Conservation (phyloP, 2,113 vertebrate genomes). For the Austrofundulus limnaeus region DNA sequence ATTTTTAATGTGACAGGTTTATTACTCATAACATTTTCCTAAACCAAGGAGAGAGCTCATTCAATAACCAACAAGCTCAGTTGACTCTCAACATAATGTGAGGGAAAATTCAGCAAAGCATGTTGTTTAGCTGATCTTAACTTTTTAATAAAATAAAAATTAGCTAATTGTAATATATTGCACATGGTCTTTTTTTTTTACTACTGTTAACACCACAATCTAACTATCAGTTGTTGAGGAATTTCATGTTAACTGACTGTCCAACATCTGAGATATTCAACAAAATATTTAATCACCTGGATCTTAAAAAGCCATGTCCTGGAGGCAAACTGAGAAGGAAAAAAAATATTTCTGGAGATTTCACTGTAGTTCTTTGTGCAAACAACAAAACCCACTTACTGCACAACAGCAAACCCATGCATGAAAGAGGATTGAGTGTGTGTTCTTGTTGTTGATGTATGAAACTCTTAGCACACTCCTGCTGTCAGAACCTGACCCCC, state of each 20-base stretch:
- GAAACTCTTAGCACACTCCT: neutral
- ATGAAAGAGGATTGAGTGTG: constrained; percentile 6
- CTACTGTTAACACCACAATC: neutral
- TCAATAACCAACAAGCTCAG: neutral
- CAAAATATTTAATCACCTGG: constrained; percentile 6
- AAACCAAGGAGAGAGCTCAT: neutral
- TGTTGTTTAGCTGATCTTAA: neutral
- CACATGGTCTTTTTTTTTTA: neutral
- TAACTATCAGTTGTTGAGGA: neutral
- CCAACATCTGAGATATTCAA: neutral
- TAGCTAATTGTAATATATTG: too few relatives aligned
- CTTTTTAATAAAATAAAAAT: neutral
- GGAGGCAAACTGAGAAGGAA: neutral
- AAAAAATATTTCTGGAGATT: neutral
- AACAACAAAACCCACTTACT: constrained; percentile 20
- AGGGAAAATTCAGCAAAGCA: neutral
- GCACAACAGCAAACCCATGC: neutral
- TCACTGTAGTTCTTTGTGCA: constrained; percentile 1
- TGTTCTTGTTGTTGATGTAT: neutral
- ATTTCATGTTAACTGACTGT: neutral
- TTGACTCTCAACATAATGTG: neutral
- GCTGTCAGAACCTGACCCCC: neutral
- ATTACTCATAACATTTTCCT: neutral
- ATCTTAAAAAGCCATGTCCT: constrained; percentile 5
- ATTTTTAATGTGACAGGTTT: too few relatives aligned